Evolutionary conservation across 23 tunicate genomes (phyloP).

Genomic region (Styela clava): DNA sequence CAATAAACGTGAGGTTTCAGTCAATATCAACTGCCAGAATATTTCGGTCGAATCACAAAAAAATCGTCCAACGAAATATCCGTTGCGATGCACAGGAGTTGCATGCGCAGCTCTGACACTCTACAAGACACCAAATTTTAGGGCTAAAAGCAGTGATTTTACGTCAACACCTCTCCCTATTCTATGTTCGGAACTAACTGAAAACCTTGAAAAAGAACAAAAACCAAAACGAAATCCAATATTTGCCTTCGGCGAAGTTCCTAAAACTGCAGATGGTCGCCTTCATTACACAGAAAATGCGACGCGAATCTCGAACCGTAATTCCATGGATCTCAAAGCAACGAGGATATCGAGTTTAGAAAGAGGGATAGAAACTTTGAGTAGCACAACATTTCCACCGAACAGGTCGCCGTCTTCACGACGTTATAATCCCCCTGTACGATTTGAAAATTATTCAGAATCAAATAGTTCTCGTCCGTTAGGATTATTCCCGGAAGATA

Average conservation of each 20-base stretch:
- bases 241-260: neutral
- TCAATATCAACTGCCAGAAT: too few relatives aligned
- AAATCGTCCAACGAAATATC: constrained; percentile 25
- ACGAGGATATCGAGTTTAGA: too few relatives aligned
- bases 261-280: neutral
- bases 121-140: constrained; percentile 37
- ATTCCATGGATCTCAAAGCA: too few relatives aligned
- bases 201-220: too few relatives aligned
- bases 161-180: neutral
- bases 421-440: neutral
- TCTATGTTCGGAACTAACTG: neutral
- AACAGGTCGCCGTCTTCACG: neutral
- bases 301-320: too few relatives aligned
- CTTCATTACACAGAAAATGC: neutral
- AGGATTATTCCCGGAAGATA: neutral
- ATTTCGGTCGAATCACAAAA: too few relatives aligned
- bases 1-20: neutral
- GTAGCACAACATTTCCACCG: neutral
- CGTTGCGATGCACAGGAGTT: constrained; percentile 66
- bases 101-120: constrained; percentile 49
- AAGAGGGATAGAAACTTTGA: neutral
- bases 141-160: neutral
- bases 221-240: too few relatives aligned
- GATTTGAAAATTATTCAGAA: neutral
- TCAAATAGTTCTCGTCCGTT: neutral